Evolutionary conservation across 2,888 invertebrate genomes (phyloP).

Genomic region (Agrotis clavis): DNA sequence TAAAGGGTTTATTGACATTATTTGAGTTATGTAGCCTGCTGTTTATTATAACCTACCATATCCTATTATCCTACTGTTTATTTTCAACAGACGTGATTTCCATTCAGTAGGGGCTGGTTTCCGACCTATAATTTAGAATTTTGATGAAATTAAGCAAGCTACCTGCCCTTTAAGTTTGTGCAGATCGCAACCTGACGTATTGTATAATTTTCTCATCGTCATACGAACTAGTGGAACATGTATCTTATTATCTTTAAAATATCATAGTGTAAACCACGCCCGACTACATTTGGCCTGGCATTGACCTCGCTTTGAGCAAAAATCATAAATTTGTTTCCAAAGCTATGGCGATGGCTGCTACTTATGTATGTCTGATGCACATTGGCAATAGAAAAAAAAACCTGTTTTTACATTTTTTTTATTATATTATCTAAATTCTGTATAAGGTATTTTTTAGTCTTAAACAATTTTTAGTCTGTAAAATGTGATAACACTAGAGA

Average conservation of each 20-base stretch:
- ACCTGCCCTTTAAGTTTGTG: no score
- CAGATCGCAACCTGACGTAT: no score
- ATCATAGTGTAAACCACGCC: conserved; percentile 30
- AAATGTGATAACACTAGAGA: conserved; percentile 13
- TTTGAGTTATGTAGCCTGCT: no score
- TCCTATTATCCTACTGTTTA: no score
- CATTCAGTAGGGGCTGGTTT: no score
- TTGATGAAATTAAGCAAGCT: no score
- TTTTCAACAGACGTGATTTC: no score
- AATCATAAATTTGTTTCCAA: conserved; percentile 28
- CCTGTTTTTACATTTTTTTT: conserved; percentile 27
- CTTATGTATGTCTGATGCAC: conserved; percentile 34
- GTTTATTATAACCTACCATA: no score
- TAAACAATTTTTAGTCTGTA: background rate
- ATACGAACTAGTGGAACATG: background rate
- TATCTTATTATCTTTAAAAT: conserved; percentile 25
- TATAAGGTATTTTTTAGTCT: conserved; percentile 18
- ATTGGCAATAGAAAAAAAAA: conserved; percentile 39
- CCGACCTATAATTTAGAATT: no score
- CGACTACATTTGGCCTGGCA: conserved; percentile 41
- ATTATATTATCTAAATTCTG: conserved; percentile 22
- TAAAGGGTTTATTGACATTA: no score
- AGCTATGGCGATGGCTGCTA: conserved; percentile 13
- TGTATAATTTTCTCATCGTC: background rate
- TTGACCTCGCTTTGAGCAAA: conserved; percentile 45